phyloP scores from a whole-genome alignment of 2,113 vertebrate genomes.

The Tachycineta bicolor region DNA sequence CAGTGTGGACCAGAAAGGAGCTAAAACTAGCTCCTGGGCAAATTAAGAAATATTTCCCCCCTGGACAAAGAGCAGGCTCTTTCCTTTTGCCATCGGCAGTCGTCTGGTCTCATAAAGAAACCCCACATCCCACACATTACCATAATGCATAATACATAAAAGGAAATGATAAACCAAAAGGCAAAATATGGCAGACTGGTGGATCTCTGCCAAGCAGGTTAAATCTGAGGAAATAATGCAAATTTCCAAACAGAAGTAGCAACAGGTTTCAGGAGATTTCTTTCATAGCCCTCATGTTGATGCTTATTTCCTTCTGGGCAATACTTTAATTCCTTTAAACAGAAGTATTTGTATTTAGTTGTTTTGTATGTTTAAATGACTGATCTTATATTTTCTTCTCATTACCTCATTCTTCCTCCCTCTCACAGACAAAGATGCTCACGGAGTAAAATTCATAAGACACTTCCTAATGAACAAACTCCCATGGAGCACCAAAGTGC shows the following conservation, averaged over 20 bases:
- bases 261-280: conserved; percentile 25
- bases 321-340: neutral
- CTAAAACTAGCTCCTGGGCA: too few species aligned
- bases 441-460: conserved; percentile 52
- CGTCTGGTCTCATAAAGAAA: too few species aligned
- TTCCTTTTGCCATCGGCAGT: too few species aligned
- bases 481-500: conserved; percentile 59
- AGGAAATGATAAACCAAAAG: neutral
- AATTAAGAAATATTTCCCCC: too few species aligned
- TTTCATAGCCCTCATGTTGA: neutral
- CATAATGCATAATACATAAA: neutral
- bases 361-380: conserved; percentile 12
- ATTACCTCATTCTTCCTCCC: neutral
- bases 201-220: neutral
- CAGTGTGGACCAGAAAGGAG: too few species aligned
- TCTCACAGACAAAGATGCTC: conserved; percentile 35
- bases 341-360: neutral
- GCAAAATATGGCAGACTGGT: neutral
- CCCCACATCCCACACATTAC: too few species aligned
- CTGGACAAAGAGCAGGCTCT: too few species aligned
- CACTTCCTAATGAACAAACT: conserved; percentile 58
- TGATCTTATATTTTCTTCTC: neutral
- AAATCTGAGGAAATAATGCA: neutral
- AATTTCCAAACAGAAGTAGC: neutral
- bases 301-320: neutral